Conservation (phyloP, 2,888 invertebrate genomes). For the Pinctada fucata region DNA sequence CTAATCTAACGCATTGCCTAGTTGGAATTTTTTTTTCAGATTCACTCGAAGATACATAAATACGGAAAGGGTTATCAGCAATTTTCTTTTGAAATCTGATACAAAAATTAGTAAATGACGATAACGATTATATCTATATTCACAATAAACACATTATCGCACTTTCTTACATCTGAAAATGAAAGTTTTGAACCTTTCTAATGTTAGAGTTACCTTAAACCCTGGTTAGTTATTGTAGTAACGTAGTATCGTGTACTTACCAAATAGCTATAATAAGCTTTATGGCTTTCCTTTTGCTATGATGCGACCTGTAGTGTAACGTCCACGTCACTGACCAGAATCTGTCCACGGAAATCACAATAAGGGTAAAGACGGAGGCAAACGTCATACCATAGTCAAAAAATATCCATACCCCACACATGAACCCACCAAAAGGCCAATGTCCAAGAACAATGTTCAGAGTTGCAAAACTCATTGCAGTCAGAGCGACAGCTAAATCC, state of each 20-base stretch:
- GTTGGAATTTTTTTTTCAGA: too few relatives aligned
- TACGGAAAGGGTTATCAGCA: too few relatives aligned
- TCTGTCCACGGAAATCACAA: slow-evolving; percentile 72
- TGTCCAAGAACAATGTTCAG: slow-evolving; percentile 70
- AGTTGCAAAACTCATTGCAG: slow-evolving; percentile 74
- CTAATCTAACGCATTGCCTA: too few relatives aligned
- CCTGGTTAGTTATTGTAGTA: too few relatives aligned
- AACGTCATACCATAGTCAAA: slow-evolving; percentile 76
- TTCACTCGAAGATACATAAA: too few relatives aligned
- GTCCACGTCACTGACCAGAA: slow-evolving; percentile 68
- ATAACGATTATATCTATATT: too few relatives aligned
- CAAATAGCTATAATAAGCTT: slow-evolving; percentile 55
- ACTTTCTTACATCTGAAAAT: too few relatives aligned
- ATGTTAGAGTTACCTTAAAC: too few relatives aligned
- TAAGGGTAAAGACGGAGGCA: slow-evolving; percentile 74
- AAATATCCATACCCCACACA: slow-evolving; percentile 75
- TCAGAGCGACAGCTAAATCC: slow-evolving; percentile 70
- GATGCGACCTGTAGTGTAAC: slow-evolving; percentile 60
- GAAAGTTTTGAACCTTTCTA: too few relatives aligned
- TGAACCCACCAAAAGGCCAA: slow-evolving; percentile 73
- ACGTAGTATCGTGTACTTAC: slow-evolving; percentile 45
- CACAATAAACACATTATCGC: too few relatives aligned
- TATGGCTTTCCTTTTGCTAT: slow-evolving; percentile 58
- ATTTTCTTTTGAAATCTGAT: too few relatives aligned
- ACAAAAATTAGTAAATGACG: too few relatives aligned